Evolutionary conservation across 2,797 vertebrate genomes (phyloP).

Genomic region (Sarcophilus harrisii): DNA sequence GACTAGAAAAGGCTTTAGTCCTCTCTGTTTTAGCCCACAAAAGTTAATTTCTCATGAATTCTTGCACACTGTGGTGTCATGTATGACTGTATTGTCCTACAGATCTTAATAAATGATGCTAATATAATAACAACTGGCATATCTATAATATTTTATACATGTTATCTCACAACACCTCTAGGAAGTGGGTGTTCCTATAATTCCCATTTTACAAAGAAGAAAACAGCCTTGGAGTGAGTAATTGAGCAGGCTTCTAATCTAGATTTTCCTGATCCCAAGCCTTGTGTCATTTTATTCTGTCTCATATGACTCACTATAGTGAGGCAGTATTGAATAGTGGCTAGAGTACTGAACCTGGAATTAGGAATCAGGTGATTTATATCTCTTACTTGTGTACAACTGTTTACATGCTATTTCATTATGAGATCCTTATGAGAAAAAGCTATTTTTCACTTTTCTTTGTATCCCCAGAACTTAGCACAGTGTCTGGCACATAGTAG

Average conservation of each 20-base stretch:
- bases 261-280: neutral
- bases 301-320: neutral
- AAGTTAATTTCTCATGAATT: neutral
- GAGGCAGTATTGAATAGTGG: neutral
- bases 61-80: neutral
- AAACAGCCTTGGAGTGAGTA: neutral
- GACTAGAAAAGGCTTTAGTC: neutral
- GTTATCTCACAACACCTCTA: neutral
- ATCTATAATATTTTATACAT: neutral
- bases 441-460: neutral
- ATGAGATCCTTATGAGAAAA: neutral
- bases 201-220: neutral
- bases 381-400: neutral
- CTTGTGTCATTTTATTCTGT: neutral
- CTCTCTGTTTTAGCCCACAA: neutral
- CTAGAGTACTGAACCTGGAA: neutral
- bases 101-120: neutral
- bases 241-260: neutral
- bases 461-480: neutral
- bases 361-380: neutral
- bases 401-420: neutral
- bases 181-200: neutral
- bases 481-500: neutral
- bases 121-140: neutral
- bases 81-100: neutral